Evolutionary conservation across 2,113 vertebrate genomes (phyloP), one percentile per base, ranked within the genome.

Genomic region (Seriola dumerili): DNA sequence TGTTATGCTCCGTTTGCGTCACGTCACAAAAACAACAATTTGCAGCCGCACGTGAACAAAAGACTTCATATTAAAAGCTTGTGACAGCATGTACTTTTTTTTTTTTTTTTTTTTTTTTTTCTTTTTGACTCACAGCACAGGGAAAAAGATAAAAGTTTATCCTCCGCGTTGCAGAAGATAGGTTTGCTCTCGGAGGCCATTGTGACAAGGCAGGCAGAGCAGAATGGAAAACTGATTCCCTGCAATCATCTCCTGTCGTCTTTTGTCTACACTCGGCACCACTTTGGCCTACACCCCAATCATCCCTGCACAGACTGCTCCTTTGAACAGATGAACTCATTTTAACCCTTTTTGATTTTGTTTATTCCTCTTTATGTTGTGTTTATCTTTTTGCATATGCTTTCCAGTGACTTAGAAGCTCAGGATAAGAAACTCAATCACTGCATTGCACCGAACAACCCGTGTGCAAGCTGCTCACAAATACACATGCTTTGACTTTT

Each of bases 231-330:
- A 90, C 76, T 65, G 86, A 92, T 85, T 88, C 78, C 86, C 86
- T 81, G 90, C 84, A 94, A 93, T 93, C 90, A 92, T 92, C 84
- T 57, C 63, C 68, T 66, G 84, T 87, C 84, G 71, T 90, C 91
- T 85, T 88, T 89, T 89, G 78, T 88, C 85, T 83, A 8, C 55
- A 38, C 80, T 59, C 48, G 1, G 84, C 88, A 84, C 80, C 83
- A 75, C 86, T 85, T 68, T 87, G 77, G 81, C 78, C 77, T 69
- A 57, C 67, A 57, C 78, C 87, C 89, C 78, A 91, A 85, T 90
- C 91, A 88, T 78, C 76, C 69, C 38, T 10, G 66, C 52, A 25
- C 74, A 63, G 42, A 73, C 65, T 7, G 57, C 76, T 89, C 61
- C 67, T 87, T 91, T 83, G 84, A 91, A 83, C 80, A 79, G 1